A percentile compares a stretch with the other conserved stretches of the same genome.
Evolutionary conservation across 2,113 vertebrate species (phyloP).

Genomic region (Pao palembangensis): DNA sequence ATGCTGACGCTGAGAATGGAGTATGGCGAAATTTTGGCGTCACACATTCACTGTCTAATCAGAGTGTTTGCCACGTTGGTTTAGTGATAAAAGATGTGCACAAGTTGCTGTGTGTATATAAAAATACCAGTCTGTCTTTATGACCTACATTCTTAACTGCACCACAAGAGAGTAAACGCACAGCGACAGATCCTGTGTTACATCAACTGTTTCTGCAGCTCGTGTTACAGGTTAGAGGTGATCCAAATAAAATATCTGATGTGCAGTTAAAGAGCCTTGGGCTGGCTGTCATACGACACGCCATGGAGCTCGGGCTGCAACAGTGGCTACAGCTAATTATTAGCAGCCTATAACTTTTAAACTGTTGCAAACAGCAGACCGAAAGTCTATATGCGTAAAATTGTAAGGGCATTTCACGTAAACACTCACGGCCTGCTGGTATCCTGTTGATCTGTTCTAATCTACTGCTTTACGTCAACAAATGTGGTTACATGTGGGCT

Average conservation of each 20-base stretch:
- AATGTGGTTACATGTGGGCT: constrained; percentile 4
- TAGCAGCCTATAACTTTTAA: no score
- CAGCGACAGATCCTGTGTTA: not conserved
- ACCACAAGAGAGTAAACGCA: not conserved
- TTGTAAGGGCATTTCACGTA: not conserved
- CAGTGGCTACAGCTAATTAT: no score
- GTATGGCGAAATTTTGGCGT: no score
- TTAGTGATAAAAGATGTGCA: not conserved
- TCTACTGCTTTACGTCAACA: constrained; percentile 3
- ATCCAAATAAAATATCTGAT: not conserved
- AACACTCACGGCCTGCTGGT: not conserved
- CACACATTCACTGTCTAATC: no score
- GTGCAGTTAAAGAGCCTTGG: not conserved
- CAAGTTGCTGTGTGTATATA: constrained; percentile 10
- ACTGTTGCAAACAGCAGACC: not conserved
- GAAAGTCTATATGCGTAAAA: not conserved
- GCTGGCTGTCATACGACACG: no score
- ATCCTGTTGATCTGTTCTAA: not conserved
- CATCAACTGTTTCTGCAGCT: not conserved
- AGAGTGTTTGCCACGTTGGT: no score
- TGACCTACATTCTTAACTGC: constrained; percentile 17
- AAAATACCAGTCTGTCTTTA: constrained; percentile 18
- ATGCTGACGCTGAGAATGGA: no score
- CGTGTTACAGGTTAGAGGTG: not conserved
- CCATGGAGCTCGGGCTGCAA: no score